These are phyloP conservation scores for Hystrix cristata DNA, from an alignment of 2,113 vertebrate species.

Conservation along the genomic window DNA sequence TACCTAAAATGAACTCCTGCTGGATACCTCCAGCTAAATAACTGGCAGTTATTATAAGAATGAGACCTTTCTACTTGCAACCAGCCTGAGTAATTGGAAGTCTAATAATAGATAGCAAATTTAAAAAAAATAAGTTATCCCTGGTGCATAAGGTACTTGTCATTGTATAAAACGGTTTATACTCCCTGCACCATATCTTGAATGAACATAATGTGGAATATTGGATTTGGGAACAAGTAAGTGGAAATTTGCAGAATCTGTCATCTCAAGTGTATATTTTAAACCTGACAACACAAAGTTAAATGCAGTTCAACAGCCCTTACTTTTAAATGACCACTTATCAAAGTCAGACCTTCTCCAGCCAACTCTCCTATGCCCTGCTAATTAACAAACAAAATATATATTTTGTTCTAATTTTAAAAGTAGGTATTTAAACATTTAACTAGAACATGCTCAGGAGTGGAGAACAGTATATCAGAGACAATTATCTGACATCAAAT, in stretches of 20 bases:
- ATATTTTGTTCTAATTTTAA: slow-evolving; percentile 57
- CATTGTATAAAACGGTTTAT: background rate
- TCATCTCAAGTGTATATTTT: background rate
- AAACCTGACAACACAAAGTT: background rate
- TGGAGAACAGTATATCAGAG: background rate
- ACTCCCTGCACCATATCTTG: background rate
- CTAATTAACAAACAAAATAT: slow-evolving; percentile 68
- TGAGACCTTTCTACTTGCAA: slow-evolving; percentile 55
- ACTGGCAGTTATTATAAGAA: slow-evolving; percentile 63
- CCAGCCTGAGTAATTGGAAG: slow-evolving; percentile 68
- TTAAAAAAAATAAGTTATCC: slow-evolving; percentile 44
- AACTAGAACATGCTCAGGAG: slow-evolving; percentile 67
- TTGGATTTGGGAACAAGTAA: background rate
- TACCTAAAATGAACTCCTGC: slow-evolving; percentile 28
- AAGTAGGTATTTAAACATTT: slow-evolving; percentile 76
- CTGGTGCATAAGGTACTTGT: background rate
- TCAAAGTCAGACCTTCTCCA: slow-evolving; percentile 27
- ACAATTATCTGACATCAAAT: background rate
- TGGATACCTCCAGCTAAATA: slow-evolving; percentile 42
- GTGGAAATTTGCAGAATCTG: background rate
- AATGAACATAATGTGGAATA: background rate
- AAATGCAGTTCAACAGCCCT: background rate
- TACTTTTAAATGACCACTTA: slow-evolving; percentile 13
- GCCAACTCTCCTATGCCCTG: slow-evolving; percentile 9
- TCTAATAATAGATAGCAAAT: slow-evolving; percentile 71